A percentile compares a stretch with the other conserved stretches of the same genome.
These are phyloP conservation scores for Nemurella pictetii DNA, from an alignment of 2,888 invertebrate species.

Conservation along the genomic window DNA sequence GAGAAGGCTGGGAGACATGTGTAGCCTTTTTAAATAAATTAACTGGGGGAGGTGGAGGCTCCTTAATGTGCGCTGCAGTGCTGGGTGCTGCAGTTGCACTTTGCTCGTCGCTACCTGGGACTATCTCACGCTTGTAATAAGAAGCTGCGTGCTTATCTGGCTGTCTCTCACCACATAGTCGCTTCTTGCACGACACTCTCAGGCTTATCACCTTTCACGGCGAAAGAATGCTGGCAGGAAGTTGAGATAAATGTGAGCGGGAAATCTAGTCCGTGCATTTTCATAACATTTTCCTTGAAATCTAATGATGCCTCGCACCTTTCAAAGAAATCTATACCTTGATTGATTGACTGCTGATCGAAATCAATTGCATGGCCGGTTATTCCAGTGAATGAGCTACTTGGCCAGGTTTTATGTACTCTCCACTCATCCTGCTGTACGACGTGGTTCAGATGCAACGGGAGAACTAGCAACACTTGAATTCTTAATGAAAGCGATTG, in stretches of 20 bases:
- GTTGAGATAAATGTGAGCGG: background rate
- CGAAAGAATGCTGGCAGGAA: background rate
- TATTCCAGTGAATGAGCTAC: background rate
- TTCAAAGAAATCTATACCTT: constrained; percentile 15
- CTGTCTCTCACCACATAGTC: too few species aligned
- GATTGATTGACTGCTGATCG: background rate
- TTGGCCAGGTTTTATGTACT: background rate
- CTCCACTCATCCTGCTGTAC: background rate
- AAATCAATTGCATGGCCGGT: background rate
- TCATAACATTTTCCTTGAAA: background rate
- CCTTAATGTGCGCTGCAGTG: too few species aligned
- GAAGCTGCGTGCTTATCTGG: too few species aligned
- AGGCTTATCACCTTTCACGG: too few species aligned
- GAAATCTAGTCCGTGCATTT: background rate
- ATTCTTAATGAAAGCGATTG: background rate
- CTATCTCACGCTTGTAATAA: too few species aligned
- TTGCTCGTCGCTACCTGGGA: too few species aligned
- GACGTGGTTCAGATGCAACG: background rate
- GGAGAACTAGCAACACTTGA: background rate
- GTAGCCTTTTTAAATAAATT: too few species aligned
- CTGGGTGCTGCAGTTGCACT: too few species aligned
- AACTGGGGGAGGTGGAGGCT: too few species aligned
- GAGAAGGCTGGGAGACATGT: too few species aligned
- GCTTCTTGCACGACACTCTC: too few species aligned
- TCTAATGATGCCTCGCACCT: background rate